Conservation (phyloP, 2,888 invertebrate species). For the Epistrophella euchroma region DNA sequence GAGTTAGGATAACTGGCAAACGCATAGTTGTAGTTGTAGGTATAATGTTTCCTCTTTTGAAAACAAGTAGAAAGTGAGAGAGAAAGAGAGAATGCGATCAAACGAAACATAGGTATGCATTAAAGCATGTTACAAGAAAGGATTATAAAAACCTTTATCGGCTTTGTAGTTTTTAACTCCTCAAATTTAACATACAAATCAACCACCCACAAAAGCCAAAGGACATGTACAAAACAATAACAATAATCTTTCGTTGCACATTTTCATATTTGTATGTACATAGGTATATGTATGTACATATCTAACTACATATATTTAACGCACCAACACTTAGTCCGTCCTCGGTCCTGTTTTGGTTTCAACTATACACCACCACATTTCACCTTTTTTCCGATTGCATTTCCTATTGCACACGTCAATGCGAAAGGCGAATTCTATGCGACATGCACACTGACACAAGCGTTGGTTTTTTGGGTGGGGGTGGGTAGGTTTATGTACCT, state of each 20-base stretch:
- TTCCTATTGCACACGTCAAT: conserved; percentile 42
- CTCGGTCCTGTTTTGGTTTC: conserved; percentile 26
- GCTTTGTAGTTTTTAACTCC: conserved; percentile 24
- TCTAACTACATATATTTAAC: not conserved
- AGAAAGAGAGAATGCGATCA: conserved; percentile 13
- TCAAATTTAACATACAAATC: conserved; percentile 12
- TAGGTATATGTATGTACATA: too few species aligned
- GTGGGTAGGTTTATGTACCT: not conserved
- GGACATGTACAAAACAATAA: conserved; percentile 16
- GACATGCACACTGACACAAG: conserved; percentile 16
- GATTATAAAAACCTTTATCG: conserved; percentile 54
- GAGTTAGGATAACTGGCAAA: not conserved
- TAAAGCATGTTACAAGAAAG: conserved; percentile 44
- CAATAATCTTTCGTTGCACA: conserved; percentile 1
- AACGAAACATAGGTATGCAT: conserved; percentile 32
- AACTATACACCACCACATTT: conserved; percentile 30
- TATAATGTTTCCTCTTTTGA: not conserved
- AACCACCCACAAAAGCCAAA: conserved; percentile 54
- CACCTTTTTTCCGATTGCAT: conserved; percentile 70
- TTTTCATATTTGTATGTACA: not conserved
- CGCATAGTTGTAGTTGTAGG: not conserved
- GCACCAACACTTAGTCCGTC: conserved; percentile 24
- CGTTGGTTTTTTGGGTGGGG: not conserved
- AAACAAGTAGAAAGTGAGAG: not conserved
- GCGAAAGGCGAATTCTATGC: conserved; percentile 51